A percentile compares a stretch with the other conserved stretches of the same genome.
Conservation (phyloP, 2,797 vertebrate genomes). For the Dipus sagitta region DNA sequence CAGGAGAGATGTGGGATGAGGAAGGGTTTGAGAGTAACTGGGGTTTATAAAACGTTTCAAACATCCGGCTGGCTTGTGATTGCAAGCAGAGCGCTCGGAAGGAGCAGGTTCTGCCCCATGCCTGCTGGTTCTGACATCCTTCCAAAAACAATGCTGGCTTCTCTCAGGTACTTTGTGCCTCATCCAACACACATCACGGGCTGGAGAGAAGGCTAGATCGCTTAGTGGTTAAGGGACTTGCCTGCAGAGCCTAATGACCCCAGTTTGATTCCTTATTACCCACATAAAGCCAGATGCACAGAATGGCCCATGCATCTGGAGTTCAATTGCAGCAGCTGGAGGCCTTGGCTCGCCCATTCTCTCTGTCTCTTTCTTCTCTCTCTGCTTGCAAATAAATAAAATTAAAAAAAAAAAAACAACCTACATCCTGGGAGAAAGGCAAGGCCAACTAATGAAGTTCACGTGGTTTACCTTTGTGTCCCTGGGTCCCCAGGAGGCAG, state of each 20-base stretch:
- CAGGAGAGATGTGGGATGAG: neutral
- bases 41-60: neutral
- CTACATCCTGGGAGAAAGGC: neutral
- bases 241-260: no score
- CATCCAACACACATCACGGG: neutral
- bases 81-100: neutral
- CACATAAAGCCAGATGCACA: no score
- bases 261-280: no score
- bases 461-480: neutral
- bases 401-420: no score
- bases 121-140: neutral
- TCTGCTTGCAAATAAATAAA: no score
- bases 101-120: neutral
- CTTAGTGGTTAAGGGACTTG: no score
- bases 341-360: no score
- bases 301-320: no score
- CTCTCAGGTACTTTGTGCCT: neutral
- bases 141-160: neutral
- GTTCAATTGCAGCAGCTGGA: no score
- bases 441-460: neutral
- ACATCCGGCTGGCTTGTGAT: neutral
- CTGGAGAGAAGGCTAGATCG: no score
- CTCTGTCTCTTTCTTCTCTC: no score
- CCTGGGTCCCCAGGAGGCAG: neutral
- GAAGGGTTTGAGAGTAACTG: constrained; percentile 28